These are phyloP conservation scores for Rana temporaria DNA, from an alignment of 2,113 vertebrate species.

Conservation along the genomic window DNA sequence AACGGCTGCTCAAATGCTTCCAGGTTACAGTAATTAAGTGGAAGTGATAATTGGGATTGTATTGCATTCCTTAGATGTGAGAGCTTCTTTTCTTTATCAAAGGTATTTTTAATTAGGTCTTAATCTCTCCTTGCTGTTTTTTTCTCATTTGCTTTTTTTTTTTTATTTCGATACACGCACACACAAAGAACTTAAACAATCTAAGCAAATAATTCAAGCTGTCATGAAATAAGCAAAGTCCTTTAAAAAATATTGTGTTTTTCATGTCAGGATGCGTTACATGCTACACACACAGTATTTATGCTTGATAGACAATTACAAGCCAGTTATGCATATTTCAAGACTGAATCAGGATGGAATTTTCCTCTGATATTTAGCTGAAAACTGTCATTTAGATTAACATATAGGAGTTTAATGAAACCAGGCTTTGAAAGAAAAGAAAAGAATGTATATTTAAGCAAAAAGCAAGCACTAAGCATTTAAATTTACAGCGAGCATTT, in stretches of 20 bases:
- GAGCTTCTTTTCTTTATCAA: constrained; percentile 61
- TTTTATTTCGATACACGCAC: constrained; percentile 38
- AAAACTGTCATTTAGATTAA: constrained; percentile 29
- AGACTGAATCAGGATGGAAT: constrained; percentile 1
- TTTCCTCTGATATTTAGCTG: constrained; percentile 31
- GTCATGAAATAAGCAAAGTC: constrained; percentile 45
- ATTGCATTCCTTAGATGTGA: constrained; percentile 51
- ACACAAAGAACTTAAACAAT: constrained; percentile 32
- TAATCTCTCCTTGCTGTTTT: constrained; percentile 43
- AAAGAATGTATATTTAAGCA: neutral
- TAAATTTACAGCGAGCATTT: neutral
- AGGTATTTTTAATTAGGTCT: constrained; percentile 60
- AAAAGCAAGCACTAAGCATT: neutral
- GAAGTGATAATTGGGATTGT: constrained; percentile 64
- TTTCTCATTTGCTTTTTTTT: constrained; percentile 20
- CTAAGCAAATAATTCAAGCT: constrained; percentile 48
- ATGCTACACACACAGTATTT: constrained; percentile 45
- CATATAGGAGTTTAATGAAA: constrained; percentile 4
- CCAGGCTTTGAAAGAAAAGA: neutral
- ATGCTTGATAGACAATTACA: constrained; percentile 39
- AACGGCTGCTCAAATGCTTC: constrained; percentile 60
- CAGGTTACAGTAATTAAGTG: constrained; percentile 68
- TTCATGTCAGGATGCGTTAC: constrained; percentile 35
- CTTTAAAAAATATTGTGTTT: constrained; percentile 45
- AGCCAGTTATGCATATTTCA: constrained; percentile 45